Conservation (phyloP, 2,888 invertebrate genomes). For the Cremastinae sp. region DNA sequence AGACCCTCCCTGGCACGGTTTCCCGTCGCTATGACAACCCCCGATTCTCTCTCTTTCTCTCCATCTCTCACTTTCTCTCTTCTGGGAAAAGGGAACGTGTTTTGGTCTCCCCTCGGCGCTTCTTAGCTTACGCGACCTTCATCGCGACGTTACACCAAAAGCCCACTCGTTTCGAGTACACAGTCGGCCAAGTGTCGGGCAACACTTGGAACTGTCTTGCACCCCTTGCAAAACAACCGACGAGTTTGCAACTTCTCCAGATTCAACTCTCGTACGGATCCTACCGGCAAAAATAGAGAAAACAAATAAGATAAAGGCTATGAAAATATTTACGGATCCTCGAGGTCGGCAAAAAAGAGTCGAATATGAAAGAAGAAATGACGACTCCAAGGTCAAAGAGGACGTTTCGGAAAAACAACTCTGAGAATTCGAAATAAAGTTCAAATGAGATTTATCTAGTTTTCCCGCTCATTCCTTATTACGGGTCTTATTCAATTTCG, state of each 20-base stretch:
- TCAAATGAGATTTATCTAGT: too few relatives aligned
- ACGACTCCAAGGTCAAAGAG: too few relatives aligned
- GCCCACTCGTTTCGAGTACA: conserved; percentile 14
- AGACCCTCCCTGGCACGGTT: conserved; percentile 20
- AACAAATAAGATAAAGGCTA: background rate
- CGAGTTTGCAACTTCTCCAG: background rate
- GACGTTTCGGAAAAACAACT: too few relatives aligned
- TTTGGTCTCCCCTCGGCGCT: conserved; percentile 13
- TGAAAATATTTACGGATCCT: background rate
- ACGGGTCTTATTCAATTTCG: too few relatives aligned
- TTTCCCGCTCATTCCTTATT: too few relatives aligned
- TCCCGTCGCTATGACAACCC: conserved; percentile 42
- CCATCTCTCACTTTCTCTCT: too few relatives aligned
- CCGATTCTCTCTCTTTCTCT: background rate
- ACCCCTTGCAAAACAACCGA: background rate
- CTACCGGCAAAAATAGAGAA: background rate
- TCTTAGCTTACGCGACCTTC: conserved; percentile 39
- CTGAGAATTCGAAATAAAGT: too few relatives aligned
- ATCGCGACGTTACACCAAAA: conserved; percentile 16
- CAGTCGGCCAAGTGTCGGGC: background rate
- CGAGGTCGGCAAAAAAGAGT: too few relatives aligned
- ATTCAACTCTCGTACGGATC: background rate
- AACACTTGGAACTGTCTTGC: background rate
- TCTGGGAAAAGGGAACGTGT: conserved; percentile 17
- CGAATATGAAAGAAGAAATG: too few relatives aligned